These are phyloP conservation scores for Dichetophora obliterata DNA, from an alignment of 2,888 invertebrate genomes.

Conservation along the genomic window DNA sequence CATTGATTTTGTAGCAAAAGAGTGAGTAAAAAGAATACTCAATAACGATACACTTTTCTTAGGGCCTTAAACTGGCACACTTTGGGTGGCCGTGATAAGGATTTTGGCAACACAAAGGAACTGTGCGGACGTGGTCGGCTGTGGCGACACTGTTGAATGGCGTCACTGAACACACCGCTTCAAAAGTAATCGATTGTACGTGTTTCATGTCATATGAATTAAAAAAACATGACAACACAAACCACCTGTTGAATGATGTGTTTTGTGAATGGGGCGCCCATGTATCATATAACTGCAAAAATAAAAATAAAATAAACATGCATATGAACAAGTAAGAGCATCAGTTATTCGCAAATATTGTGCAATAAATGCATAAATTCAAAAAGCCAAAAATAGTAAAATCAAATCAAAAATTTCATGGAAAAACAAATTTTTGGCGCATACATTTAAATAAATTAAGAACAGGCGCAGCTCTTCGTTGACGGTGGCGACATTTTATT, in stretches of 20 bases:
- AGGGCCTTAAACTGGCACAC: constrained; percentile 29
- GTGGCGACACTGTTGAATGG: not conserved
- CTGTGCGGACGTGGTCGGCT: not conserved
- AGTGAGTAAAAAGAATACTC: not conserved
- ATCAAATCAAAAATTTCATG: not conserved
- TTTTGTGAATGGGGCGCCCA: constrained; percentile 24
- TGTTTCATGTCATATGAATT: constrained; percentile 51
- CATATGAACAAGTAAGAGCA: constrained; percentile 29
- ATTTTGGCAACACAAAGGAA: not conserved
- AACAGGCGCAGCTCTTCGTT: constrained; percentile 1
- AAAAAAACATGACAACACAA: constrained; percentile 18
- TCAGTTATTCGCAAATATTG: not conserved
- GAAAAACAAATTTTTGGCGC: not conserved
- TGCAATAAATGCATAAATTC: not conserved
- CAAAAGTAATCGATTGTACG: constrained; percentile 51
- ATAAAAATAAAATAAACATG: constrained; percentile 21
- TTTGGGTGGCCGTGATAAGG: constrained; percentile 36
- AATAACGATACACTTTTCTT: constrained; percentile 14
- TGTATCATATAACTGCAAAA: constrained; percentile 22
- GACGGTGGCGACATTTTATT: constrained; percentile 44
- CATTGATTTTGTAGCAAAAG: not conserved
- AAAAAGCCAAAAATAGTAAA: not conserved
- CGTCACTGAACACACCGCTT: constrained; percentile 24
- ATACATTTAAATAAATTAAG: not conserved
- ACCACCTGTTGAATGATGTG: constrained; percentile 35